A percentile compares a stretch with the other conserved stretches of the same genome.
These are phyloP conservation scores for Peromyscus aztecus DNA, from an alignment of 2,797 vertebrate genomes.

Conservation along the genomic window DNA sequence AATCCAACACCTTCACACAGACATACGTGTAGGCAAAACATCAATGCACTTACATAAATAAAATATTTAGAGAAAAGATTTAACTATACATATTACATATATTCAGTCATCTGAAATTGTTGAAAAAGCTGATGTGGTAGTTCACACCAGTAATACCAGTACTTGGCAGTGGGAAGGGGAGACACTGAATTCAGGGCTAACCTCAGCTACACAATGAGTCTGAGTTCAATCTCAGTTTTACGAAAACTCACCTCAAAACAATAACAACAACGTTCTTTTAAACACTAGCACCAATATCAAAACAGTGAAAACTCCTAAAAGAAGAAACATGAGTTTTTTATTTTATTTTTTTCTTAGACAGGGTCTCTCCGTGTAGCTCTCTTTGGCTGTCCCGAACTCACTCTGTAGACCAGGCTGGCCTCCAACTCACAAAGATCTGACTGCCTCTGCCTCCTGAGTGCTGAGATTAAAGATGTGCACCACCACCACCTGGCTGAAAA, in stretches of 20 bases:
- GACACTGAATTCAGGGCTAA: not conserved
- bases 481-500: not conserved
- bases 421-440: not conserved
- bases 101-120: conserved; percentile 43
- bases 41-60: not conserved
- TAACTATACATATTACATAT: conserved; percentile 2
- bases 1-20: not conserved
- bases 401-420: not conserved
- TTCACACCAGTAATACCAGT: not conserved
- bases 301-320: conserved; percentile 35
- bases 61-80: not conserved
- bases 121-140: not conserved
- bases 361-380: not conserved
- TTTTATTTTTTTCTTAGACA: not conserved
- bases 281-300: conserved; percentile 22
- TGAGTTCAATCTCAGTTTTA: not conserved
- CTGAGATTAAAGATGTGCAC: not conserved
- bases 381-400: not conserved
- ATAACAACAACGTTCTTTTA: not conserved
- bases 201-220: not conserved
- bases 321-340: not conserved
- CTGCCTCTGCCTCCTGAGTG: not conserved
- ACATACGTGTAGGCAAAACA: not conserved
- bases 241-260: not conserved
- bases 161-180: not conserved